Conservation (phyloP, 1,140 invertebrate species). For the Polyergus mexicanus region DNA sequence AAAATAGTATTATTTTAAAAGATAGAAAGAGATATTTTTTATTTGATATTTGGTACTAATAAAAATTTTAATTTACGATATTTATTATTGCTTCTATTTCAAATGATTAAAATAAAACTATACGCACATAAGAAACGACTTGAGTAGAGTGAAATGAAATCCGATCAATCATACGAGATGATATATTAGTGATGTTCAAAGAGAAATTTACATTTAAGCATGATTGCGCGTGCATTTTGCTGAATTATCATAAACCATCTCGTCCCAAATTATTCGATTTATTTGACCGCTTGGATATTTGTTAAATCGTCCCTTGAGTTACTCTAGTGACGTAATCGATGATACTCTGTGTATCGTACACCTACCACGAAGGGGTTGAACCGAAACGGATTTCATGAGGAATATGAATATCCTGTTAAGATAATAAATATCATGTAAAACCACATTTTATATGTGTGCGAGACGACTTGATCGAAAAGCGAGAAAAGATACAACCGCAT, state of each 20-base stretch:
- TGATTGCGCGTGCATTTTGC: neutral
- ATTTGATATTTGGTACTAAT: neutral
- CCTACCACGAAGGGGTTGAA: conserved; percentile 31
- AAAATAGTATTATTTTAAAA: neutral
- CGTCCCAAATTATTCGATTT: conserved; percentile 49
- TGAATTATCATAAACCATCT: conserved; percentile 32
- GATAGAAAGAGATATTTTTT: neutral
- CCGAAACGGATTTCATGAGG: conserved; percentile 10
- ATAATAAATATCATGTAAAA: conserved; percentile 18
- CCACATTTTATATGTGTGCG: conserved; percentile 16
- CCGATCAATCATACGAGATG: neutral
- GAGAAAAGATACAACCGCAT: conserved; percentile 18
- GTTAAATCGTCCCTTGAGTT: conserved; percentile 36
- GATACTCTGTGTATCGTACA: neutral
- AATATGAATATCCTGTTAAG: conserved; percentile 20
- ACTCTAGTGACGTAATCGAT: conserved; percentile 31
- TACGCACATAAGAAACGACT: neutral
- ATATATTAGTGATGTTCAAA: neutral
- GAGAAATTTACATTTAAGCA: conserved; percentile 34
- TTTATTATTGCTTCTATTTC: neutral
- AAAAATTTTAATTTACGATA: neutral
- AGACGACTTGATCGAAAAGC: conserved; percentile 42
- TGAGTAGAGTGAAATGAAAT: neutral
- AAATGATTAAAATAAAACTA: neutral
- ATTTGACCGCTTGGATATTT: conserved; percentile 21